Evolutionary conservation across 1,140 invertebrate species (phyloP), one percentile per base, ranked within the genome.

Genomic region (Diorhabda carinulata): DNA sequence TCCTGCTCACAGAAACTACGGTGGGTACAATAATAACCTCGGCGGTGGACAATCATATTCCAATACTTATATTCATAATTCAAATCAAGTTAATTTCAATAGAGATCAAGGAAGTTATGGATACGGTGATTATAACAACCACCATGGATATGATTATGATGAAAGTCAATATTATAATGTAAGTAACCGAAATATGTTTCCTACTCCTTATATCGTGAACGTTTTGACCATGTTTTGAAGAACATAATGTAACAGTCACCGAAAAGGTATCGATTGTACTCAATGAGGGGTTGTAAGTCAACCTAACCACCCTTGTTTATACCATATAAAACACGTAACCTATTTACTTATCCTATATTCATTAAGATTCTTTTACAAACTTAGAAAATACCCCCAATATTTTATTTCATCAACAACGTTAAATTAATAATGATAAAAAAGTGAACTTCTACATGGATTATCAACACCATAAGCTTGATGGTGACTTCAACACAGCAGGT

Each of bases 131-230:
- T 3, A 61, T 61, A n/a, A n/a, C 6, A 4, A 52, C 47, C n/a
- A 8, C 47, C 47, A 52, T 4, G n/a, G 47, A 4, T n/a, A 5
- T 10, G 64, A 65, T 43, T 58, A 65, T 56, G 64, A 65, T 43
- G 64, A 65, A 65, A 57, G 64, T 43, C 41, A 57, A 8, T 57
- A 58, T 7, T 65, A 65, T 57, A 57, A 65, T 57, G 64, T 65
- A 42, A 65, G 64, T 65, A 41, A 2, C 2, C 43, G 52, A 3
- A n/a, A 45, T 7, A 47, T 43, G 10, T n/a, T 62, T 43, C 7
- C n/a, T n/a, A 57, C 57, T 9, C 25, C 25, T 57, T 25, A 6
- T 57, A 57, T 57, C 4, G 5, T 57, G 3, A 2, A 25, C 9
- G 25, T n/a, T 8, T 9, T n/a, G 7, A 8, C 25, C 2, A 10